Base-by-base conservation (phyloP, 1,140 invertebrate species). In the Teleopsis dalmanni region DNA sequence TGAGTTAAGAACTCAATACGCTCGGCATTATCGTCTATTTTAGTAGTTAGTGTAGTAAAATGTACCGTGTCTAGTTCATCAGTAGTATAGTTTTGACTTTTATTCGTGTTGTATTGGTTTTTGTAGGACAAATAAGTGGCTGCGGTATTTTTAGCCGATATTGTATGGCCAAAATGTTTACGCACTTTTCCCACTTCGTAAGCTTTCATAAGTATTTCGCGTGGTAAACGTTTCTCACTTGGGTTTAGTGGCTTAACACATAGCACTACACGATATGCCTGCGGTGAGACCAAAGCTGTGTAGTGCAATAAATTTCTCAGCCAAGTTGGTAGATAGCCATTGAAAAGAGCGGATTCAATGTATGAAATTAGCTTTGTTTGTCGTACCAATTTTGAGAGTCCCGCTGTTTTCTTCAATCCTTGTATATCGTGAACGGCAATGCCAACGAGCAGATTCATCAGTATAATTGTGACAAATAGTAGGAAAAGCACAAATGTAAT, bases 381-480 rank as follows among this genome's bases (percentile, higher is more conserved):
- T n/a, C 84, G 74, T 6, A 87, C 84, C 2, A 87, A 71, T 58
- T 86, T 84, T 0, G 83, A 83, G 2, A 87, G 65, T 0, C 82
- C 84, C 0, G 84, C 85, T 0, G 84, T 86, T 69, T 85, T 86
- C 51, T 85, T 82, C 1, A 87, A 66, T 0, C 84, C 82, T 54
- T 87, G 84, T 41, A 88, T 88, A 62, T 88, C 85, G 49, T 85
- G 82, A 1, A 88, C 86, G 0, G 86, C 85, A 48, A 88, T 85
- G 55, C 85, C 86, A 11, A 89, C 82, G 0, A 89, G 60, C 0
- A 89, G 67, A 70, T 88, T 88, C 85, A 88, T 89, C 19, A 89
- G 65, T 8, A 88, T 84, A 13, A 89, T 85, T 4, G 85, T 86
- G 3, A 88, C 84, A 53, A 88, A 84, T 9, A 88, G 67, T 0